Conservation (phyloP, 2,113 vertebrate genomes). For the Phaethornis superciliosus region DNA sequence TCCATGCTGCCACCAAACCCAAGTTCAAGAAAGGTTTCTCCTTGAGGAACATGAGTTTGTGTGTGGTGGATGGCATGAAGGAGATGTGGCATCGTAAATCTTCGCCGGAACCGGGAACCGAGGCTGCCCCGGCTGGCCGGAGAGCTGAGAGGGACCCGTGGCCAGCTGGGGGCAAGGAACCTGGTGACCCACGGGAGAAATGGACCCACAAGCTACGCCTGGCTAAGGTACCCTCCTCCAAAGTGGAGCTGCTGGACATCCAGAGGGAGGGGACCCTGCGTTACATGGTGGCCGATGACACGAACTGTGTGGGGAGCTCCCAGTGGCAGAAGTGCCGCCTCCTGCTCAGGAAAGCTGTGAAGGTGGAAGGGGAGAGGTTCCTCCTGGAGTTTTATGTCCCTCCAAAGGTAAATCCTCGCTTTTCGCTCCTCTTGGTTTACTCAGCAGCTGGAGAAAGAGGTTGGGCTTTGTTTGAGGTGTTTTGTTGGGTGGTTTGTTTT, state of each 20-base stretch:
- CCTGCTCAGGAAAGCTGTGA: slow-evolving; percentile 85
- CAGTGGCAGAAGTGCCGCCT: slow-evolving; percentile 98
- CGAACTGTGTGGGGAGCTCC: slow-evolving; percentile 85
- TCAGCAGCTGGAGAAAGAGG: neutral
- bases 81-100: slow-evolving; percentile 95
- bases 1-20: slow-evolving; percentile 78
- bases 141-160: slow-evolving; percentile 62
- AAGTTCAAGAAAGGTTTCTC: slow-evolving; percentile 96
- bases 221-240: slow-evolving; percentile 86
- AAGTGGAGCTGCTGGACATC: slow-evolving; percentile 90
- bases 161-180: slow-evolving; percentile 66
- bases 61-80: slow-evolving; percentile 93
- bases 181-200: slow-evolving; percentile 69
- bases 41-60: slow-evolving; percentile 95
- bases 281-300: slow-evolving; percentile 95
- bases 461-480: neutral
- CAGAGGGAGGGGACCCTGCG: slow-evolving; percentile 93
- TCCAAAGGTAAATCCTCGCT: no score
- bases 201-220: slow-evolving; percentile 85
- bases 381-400: slow-evolving; percentile 96
- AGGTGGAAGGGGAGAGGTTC: slow-evolving; percentile 89
- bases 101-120: slow-evolving; percentile 83
- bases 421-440: no score
- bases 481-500: no score
- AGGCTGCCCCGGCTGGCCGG: neutral